Evolutionary conservation across 2,888 invertebrate species (phyloP), one percentile per base, ranked within the genome.

Genomic region (Pterostichus madidus): DNA sequence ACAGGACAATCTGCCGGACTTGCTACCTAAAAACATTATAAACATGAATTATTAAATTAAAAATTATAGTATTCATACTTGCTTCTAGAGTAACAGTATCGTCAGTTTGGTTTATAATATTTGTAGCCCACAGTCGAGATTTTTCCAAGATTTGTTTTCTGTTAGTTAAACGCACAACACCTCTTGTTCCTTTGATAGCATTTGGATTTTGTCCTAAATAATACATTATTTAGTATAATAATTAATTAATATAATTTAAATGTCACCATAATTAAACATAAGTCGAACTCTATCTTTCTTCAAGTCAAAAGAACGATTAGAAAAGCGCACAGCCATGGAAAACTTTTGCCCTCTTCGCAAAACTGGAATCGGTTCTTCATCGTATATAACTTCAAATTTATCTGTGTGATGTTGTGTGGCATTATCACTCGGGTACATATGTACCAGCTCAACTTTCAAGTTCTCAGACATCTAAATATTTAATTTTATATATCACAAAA

Each of bases 331-430:
- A 0, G 93, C 93, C 5, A 95, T 90, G 84, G 92, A 93, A 90
- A 96, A 96, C 0, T 93, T 91, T 86, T 94, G 93, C 0, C 96
- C 96, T 32, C 96, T 91, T 4, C 96, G 91, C 1, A 96, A 91
- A 24, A 96, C 92, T 0, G 95, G 92, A 0, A 92, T 92, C 0
- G 93, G 92, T 44, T 85, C 84, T 3, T 93, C 92, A 44, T 93
- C 93, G 84, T 94, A 93, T 0, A 94, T 92, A 83, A 93, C 89
- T 87, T 95, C 95, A 87, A 91, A 96, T 86, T 93, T 93, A 84
- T 92, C 90, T 0, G 96, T 95, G 86, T 93, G 93, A 87, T 96
- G 96, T 0, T 91, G 89, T 73, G 91, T 91, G 0, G 94, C 93
- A 88, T 96, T 96, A 86, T 95, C 94, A 84, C 90, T 89, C 0